Conservation (phyloP, 2,113 vertebrate genomes). For the Alectura lathami region DNA sequence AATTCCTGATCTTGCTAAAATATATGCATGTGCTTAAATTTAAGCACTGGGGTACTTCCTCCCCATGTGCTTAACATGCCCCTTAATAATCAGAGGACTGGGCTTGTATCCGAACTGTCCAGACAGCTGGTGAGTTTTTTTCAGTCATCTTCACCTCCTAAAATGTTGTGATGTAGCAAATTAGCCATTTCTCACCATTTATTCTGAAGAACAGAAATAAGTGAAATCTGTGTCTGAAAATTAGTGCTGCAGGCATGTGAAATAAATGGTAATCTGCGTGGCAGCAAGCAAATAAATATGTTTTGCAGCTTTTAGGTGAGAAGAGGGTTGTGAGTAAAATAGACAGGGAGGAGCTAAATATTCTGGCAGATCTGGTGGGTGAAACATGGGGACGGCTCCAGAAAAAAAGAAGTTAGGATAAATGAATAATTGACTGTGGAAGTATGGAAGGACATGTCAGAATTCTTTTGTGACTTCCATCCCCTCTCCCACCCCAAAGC, state of each 20-base stretch:
- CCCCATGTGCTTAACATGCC: not conserved
- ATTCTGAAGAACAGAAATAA: slow-evolving; percentile 49
- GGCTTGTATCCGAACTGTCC: slow-evolving; percentile 39
- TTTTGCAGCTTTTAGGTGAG: slow-evolving; percentile 41
- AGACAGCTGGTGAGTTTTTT: slow-evolving; percentile 21
- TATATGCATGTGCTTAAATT: not conserved
- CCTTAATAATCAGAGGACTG: slow-evolving; percentile 11
- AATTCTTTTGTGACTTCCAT: not conserved
- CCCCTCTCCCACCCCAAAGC: not conserved
- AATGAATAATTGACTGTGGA: accelerated
- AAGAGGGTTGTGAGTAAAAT: slow-evolving; percentile 43
- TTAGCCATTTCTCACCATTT: slow-evolving; percentile 58
- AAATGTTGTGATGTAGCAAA: slow-evolving; percentile 60
- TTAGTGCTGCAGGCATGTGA: slow-evolving; percentile 31
- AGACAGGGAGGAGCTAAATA: slow-evolving; percentile 38
- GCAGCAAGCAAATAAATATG: slow-evolving; percentile 39
- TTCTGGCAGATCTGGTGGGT: not conserved
- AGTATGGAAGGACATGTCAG: not conserved
- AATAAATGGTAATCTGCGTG: slow-evolving; percentile 16
- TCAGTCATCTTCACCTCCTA: slow-evolving; percentile 8
- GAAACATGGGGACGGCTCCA: not conserved
- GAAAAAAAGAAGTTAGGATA: not conserved
- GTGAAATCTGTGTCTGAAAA: slow-evolving; percentile 39
- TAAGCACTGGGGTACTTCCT: not conserved
- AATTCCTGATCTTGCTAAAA: not conserved